Percentiles rank a stretch among this genome's conserved stretches.
phyloP scores from a whole-genome alignment of 2,797 vertebrate species.

The Alosa sapidissima region DNA sequence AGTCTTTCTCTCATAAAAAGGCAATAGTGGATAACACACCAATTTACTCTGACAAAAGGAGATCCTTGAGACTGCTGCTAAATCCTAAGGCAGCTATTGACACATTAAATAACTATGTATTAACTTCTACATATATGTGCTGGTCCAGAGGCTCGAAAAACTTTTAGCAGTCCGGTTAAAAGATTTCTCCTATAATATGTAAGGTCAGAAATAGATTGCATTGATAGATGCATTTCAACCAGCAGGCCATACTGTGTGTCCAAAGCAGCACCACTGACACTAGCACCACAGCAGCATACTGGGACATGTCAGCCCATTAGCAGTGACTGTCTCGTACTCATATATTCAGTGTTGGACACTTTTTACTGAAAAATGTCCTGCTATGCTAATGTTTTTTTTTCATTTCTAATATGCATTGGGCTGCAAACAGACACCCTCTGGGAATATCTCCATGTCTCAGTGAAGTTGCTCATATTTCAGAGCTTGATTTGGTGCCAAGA shows the following conservation, averaged over 20 bases:
- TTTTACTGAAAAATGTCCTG: not conserved
- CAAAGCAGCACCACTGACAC: not conserved
- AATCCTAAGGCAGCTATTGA: not conserved
- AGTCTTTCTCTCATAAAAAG: not conserved
- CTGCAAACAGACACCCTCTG: not conserved
- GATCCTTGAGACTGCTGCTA: not conserved
- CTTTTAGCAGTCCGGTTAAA: not conserved
- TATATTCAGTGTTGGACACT: not conserved
- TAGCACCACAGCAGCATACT: too few species aligned
- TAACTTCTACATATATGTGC: not conserved
- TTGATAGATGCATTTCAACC: not conserved
- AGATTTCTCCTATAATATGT: not conserved
- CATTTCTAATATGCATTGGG: not conserved
- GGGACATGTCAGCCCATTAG: not conserved
- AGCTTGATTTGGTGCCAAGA: conserved; percentile 3
- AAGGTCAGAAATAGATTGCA: not conserved
- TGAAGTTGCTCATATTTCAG: conserved; percentile 31
- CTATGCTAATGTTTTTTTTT: not conserved
- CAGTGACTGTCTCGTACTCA: not conserved
- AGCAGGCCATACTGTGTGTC: not conserved
- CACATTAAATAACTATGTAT: too few species aligned
- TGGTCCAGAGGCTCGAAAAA: not conserved
- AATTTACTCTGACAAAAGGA: not conserved
- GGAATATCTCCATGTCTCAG: conserved; percentile 5
- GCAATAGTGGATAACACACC: not conserved